Conservation (phyloP, 2,113 vertebrate genomes). For the Redunca redunca region DNA sequence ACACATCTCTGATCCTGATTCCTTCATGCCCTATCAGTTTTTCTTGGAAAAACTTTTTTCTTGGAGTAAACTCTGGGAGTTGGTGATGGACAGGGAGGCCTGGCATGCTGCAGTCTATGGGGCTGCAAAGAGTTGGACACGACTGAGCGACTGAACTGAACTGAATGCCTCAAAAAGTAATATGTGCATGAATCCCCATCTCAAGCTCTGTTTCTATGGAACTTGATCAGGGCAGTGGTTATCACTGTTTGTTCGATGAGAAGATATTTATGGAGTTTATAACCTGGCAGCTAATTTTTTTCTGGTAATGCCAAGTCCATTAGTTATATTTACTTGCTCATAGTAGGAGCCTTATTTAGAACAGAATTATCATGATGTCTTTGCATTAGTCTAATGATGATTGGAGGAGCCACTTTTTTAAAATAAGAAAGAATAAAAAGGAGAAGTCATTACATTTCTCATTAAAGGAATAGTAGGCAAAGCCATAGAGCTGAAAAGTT, state of each 20-base stretch:
- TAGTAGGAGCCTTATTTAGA: background rate
- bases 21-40: background rate
- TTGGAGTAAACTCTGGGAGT: background rate
- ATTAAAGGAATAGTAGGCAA: background rate
- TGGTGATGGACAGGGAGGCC: background rate
- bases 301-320: background rate
- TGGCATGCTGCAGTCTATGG: background rate
- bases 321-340: background rate
- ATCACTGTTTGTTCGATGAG: background rate
- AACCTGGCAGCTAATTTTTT: background rate
- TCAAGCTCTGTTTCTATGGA: background rate
- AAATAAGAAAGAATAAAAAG: background rate
- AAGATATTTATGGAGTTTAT: background rate
- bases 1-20: background rate
- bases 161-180: background rate
- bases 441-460: background rate
- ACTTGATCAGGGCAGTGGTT: background rate
- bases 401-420: background rate
- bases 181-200: accelerated
- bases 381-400: background rate
- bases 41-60: background rate
- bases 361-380: background rate
- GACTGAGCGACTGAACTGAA: background rate
- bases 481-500: background rate
- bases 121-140: accelerated